These are phyloP conservation scores for Oceanites oceanicus DNA, from an alignment of 2,113 vertebrate genomes.

Conservation along the genomic window DNA sequence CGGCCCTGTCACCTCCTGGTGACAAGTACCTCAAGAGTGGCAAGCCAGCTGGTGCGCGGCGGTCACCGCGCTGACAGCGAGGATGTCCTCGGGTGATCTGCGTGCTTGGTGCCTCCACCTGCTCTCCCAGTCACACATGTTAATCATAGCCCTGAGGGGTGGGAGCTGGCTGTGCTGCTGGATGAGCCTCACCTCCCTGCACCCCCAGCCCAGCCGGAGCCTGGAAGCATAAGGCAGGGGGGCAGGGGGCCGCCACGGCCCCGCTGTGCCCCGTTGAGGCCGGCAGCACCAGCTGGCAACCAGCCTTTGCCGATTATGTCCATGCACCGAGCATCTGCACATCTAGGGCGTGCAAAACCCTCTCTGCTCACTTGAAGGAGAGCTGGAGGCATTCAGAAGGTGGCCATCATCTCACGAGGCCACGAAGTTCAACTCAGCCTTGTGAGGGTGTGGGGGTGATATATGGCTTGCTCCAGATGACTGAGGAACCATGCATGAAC, in stretches of 20 bases:
- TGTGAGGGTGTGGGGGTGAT: not conserved
- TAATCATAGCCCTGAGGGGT: not conserved
- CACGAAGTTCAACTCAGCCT: not conserved
- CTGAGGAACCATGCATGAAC: not conserved
- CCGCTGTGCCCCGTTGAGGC: accelerated
- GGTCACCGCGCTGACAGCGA: accelerated
- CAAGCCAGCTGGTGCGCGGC: not conserved
- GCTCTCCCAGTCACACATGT: not conserved
- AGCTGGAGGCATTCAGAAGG: not conserved
- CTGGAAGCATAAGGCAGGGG: not conserved
- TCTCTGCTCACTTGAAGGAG: not conserved
- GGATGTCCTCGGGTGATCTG: accelerated
- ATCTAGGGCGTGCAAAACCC: accelerated
- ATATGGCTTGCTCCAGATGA: not conserved
- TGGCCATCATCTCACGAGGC: not conserved
- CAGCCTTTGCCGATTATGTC: not conserved
- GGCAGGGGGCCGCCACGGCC: not conserved
- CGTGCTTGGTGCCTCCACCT: not conserved
- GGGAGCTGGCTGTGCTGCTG: not conserved
- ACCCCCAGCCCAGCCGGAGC: not conserved
- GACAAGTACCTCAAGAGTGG: not conserved
- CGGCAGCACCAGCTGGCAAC: not conserved
- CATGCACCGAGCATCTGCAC: accelerated
- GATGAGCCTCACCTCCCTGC: not conserved
- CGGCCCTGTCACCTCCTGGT: not conserved